Evolutionary conservation across 2,113 vertebrate genomes (phyloP).

Genomic region (Chlamydotis undulata): DNA sequence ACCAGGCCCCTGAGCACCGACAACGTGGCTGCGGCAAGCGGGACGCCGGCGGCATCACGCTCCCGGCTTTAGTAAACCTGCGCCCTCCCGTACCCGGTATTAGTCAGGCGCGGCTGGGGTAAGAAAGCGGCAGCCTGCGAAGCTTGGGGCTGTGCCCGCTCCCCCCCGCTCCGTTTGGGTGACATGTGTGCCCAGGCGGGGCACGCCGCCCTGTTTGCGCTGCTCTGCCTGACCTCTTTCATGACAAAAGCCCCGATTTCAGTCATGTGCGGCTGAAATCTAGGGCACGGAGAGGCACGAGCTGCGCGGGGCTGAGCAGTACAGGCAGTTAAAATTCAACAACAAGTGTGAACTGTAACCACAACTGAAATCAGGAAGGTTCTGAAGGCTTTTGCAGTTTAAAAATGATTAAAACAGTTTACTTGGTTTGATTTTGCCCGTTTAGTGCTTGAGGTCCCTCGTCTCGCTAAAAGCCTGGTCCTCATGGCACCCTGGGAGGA

Average conservation of each 20-base stretch:
- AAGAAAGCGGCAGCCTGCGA: background rate
- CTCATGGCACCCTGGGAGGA: rapidly evolving
- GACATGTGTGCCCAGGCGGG: background rate
- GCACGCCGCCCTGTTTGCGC: background rate
- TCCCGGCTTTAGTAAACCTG: background rate
- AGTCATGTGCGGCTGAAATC: background rate
- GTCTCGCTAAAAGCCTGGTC: rapidly evolving
- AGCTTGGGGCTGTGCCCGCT: rapidly evolving
- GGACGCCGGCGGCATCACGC: rapidly evolving
- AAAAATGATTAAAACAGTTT: background rate
- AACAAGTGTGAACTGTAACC: background rate
- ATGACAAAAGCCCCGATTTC: background rate
- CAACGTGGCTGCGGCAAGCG: rapidly evolving
- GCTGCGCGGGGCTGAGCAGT: background rate
- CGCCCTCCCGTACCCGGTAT: rapidly evolving
- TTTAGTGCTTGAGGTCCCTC: background rate
- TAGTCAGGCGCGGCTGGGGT: background rate
- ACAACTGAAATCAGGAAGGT: background rate
- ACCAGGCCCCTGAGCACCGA: rapidly evolving
- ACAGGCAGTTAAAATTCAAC: background rate
- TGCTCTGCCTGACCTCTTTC: background rate
- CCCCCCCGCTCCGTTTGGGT: background rate
- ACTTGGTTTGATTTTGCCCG: background rate
- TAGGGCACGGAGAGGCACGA: background rate
- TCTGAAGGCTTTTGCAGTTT: background rate